Evolutionary conservation across 2,888 invertebrate species (phyloP), one percentile per base, ranked within the genome.

Genomic region (Cataglyphis altisquamis): DNA sequence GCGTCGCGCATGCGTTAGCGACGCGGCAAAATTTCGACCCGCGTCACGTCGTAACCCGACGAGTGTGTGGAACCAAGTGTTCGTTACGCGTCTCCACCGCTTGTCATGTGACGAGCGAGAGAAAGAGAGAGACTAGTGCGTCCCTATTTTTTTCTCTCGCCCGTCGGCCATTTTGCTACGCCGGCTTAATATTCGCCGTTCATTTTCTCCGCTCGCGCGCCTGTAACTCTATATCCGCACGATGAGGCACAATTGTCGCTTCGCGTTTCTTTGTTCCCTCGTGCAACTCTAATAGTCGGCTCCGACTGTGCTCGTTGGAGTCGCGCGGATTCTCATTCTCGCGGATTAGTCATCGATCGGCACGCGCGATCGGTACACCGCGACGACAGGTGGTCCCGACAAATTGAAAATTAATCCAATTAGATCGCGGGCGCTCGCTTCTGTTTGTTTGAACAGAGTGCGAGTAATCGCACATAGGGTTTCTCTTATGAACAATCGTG

Each of bases 91-190:
- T 64, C 74, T 52, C 64, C 39, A 18, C 32, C 66, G 64, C 25
- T 52, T 52, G 84, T 60, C 45, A 55, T 39, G n/a, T 64, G 21
- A 66, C 78, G 67, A 83, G 73, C 77, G 78, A 84, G 89, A 82
- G 82, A 83, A 45, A 83, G 60, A 78, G 63, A 41, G 78, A 41
- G 84, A 63, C 68, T 57, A 83, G 73, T 67, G 87, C 81, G 84
- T 88, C 85, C 87, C 89, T 83, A 86, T 89, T 90, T 90, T 89
- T 88, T 73, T 86, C 84, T 90, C 89, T 86, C 41, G n/a, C 66
- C 8, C 3, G 87, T 86, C 93, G 89, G 92, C 93, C 93, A 93
- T 93, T 93, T 93, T 93, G 93, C 92, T 39, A 87, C 81, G 84
- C 75, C 83, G 87, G 88, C 90, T 92, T 92, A 90, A 91, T 90